A percentile compares a stretch with the other conserved stretches of the same genome.
phyloP scores from a whole-genome alignment of 2,888 invertebrate genomes.

The Lycia hirtaria region DNA sequence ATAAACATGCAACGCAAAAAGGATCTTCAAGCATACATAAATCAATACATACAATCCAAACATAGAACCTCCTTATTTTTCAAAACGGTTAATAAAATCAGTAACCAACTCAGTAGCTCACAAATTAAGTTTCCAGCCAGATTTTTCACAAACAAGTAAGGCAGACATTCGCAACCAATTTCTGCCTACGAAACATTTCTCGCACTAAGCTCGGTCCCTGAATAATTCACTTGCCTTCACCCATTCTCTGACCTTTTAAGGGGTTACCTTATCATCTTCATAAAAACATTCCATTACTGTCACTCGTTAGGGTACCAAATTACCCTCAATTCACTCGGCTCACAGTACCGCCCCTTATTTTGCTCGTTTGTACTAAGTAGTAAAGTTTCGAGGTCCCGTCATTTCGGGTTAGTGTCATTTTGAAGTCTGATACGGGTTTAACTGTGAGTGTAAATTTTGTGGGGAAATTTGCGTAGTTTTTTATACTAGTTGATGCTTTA shows the following conservation, averaged over 20 bases:
- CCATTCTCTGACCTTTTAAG: slow-evolving; percentile 36
- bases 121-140: no score
- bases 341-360: slow-evolving; percentile 26
- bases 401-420: slow-evolving; percentile 24
- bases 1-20: no score
- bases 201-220: background rate
- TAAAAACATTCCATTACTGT: slow-evolving; percentile 52
- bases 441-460: slow-evolving; percentile 4
- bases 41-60: no score
- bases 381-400: slow-evolving; percentile 20
- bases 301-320: slow-evolving; percentile 49
- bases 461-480: background rate
- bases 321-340: slow-evolving; percentile 48
- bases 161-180: background rate
- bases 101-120: no score
- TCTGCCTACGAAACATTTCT: background rate
- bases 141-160: background rate
- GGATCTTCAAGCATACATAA: no score
- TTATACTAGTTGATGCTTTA: background rate
- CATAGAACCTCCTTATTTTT: no score
- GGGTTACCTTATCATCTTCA: slow-evolving; percentile 48
- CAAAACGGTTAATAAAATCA: no score
- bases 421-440: slow-evolving; percentile 23
- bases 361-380: slow-evolving; percentile 28
- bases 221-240: slow-evolving; percentile 21